Evolutionary conservation across 2,888 invertebrate genomes (phyloP).

Genomic region (Acanthosepion pharaonis): DNA sequence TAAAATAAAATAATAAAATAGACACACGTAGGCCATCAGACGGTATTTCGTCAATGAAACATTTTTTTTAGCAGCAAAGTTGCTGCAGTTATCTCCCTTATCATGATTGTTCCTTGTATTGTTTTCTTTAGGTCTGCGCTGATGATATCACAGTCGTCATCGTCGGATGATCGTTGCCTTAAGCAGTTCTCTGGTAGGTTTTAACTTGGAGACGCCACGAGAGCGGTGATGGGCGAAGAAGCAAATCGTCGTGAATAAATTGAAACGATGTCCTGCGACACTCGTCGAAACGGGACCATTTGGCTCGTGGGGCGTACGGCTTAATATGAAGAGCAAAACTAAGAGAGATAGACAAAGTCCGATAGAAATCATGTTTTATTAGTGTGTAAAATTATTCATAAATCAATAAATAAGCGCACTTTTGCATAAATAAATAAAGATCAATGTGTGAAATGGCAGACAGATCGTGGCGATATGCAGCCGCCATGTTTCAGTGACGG

Average conservation of each 20-base stretch:
- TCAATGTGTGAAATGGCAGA: constrained; percentile 14
- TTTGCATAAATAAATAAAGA: constrained; percentile 33
- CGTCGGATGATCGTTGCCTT: background rate
- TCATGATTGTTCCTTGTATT: background rate
- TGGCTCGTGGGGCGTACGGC: background rate
- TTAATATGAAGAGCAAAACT: background rate
- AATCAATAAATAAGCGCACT: background rate
- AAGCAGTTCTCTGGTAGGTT: background rate
- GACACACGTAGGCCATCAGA: background rate
- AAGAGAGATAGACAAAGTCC: background rate
- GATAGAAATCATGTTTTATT: background rate
- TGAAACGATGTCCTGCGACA: background rate
- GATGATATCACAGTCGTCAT: background rate
- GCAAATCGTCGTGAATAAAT: background rate
- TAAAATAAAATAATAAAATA: too few relatives aligned
- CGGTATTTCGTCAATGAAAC: background rate
- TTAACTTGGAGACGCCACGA: background rate
- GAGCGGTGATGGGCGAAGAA: background rate
- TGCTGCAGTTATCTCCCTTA: background rate
- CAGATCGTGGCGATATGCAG: background rate
- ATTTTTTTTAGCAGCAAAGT: background rate
- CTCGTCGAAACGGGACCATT: background rate
- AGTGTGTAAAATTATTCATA: constrained; percentile 13
- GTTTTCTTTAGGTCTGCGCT: background rate
- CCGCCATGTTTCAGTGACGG: background rate